Base-by-base conservation (phyloP, 2,888 invertebrate genomes). In the Ptychoptera albimana region DNA sequence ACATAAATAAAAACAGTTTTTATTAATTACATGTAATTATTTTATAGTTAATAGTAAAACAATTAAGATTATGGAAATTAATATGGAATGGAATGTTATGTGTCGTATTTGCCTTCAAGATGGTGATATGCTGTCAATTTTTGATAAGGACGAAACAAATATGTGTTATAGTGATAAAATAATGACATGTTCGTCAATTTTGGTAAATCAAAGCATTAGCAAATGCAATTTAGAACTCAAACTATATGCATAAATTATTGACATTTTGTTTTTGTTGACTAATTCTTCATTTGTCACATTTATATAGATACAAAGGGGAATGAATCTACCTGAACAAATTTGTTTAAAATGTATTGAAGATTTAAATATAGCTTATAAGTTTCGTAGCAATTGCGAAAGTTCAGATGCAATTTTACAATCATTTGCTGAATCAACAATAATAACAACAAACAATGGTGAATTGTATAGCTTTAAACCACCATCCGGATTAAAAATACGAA, bases 31-130 rank as follows among this genome's bases (percentile, higher is more conserved):
- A 11, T 34, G 15, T 34, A 34, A 41, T 34, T 15, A 8, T 12
- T 14, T n/a, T 9, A 13, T 35, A 16, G 8, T 34, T 11, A 10
- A 3, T 15, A 34, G 31, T 11, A 7, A 10, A 13, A 8, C n/a
- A 10, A 4, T 3, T 4, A 16, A 15, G 34, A 50, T 43, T 41
- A 52, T 50, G 50, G 51, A 50, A 32, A 49, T 48, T 41, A 44
- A 47, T 44, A 48, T 64, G 23, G 60, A 64, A 51, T 56, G 63
- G 53, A 56, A 57, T 50, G 49, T 54, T 36, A 60, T 63, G 14
- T 65, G 65, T 43, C 49, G 63, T 8, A 52, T 64, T 37, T 65
- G 65, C 44, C 50, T 65, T 40, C 56, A 58, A 46, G 56, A 58
- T 42, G 54, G 56, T 7, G 55, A 58, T 8, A 53, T 57, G 45